Evolutionary conservation across 2,888 invertebrate genomes (phyloP), one percentile per base, ranked within the genome.

Genomic region (Sympetrum striolatum): DNA sequence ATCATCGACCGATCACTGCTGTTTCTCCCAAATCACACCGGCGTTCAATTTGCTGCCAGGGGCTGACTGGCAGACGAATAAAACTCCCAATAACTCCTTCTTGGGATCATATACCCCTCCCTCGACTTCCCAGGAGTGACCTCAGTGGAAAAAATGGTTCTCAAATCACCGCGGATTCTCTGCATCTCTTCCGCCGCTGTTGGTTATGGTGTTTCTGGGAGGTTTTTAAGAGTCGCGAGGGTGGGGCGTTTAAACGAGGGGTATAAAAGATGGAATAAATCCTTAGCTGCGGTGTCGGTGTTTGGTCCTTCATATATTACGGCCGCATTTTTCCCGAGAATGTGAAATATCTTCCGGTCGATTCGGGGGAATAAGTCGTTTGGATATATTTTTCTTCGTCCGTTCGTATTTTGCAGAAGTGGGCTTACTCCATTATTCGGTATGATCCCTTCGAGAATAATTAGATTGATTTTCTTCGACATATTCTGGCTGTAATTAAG

Each of bases 1-100:
- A 86, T 86, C 86, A 86, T 86, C 86, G 86, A 86, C 86, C 86
- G 86, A 86, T 86, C 64, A 22, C 60, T 80, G 39, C n/a, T n/a
- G 58, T 64, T 86, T 86, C 37, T 60, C 86, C 86, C 39, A 60
- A 86, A 86, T 86, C 86, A 86, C 60, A 48, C 25, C 39, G 14
- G 60, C 86, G 86, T 86, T 37, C 86, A 86, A 86, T 86, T 86
- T 86, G 86, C 58, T 82, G 86, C 81, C 81, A 81, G 81, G 39
- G 39, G 81, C 82, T 60, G 58, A 60, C 60, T 60, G 64, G 86
- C 86, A 86, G 37, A 64, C 37, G 64, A 86, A 86, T 86, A 86
- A 86, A 86, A 60, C 39, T 37, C 60, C 86, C 86, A 60, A 60
- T 86, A 86, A 86, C 60, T 60, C 60, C 64, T 64, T 6, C 81